Conservation (phyloP, 2,888 invertebrate species). For the Pyrochroa serraticornis region DNA sequence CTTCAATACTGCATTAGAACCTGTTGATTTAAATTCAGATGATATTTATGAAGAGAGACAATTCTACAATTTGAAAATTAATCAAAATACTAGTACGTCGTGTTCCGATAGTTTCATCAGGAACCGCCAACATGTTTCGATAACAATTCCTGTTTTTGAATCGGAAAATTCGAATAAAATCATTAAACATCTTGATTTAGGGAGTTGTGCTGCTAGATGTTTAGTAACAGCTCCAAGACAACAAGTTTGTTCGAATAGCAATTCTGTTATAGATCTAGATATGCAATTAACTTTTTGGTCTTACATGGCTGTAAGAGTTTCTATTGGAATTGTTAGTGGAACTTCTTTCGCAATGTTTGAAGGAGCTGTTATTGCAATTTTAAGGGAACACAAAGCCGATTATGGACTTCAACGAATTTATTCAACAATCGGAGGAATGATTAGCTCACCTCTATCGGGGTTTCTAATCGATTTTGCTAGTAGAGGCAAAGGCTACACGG, state of each 20-base stretch:
- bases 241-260: slow-evolving; percentile 65
- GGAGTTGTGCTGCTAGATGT: slow-evolving; percentile 66
- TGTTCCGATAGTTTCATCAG: slow-evolving; percentile 50
- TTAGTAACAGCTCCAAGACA: slow-evolving; percentile 64
- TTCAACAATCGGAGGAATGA: slow-evolving; percentile 78
- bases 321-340: slow-evolving; percentile 72
- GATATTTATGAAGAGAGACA: slow-evolving; percentile 42
- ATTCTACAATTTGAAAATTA: slow-evolving; percentile 35
- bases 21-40: slow-evolving; percentile 16
- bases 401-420: slow-evolving; percentile 79
- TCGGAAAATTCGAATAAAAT: slow-evolving; percentile 48
- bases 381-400: slow-evolving; percentile 76
- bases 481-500: slow-evolving; percentile 70
- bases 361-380: slow-evolving; percentile 77
- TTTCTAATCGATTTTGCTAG: slow-evolving; percentile 77
- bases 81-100: slow-evolving; percentile 30
- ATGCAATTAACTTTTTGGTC: slow-evolving; percentile 74
- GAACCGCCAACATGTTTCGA: slow-evolving; percentile 55
- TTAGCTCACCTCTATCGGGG: slow-evolving; percentile 79
- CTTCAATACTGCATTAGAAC: slow-evolving; percentile 2
- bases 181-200: slow-evolving; percentile 55
- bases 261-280: slow-evolving; percentile 67
- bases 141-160: slow-evolving; percentile 57
- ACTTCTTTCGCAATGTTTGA: slow-evolving; percentile 83
- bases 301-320: slow-evolving; percentile 68